Evolutionary conservation across 2,888 invertebrate genomes (phyloP).

Genomic region (Phyllotreta striolata): DNA sequence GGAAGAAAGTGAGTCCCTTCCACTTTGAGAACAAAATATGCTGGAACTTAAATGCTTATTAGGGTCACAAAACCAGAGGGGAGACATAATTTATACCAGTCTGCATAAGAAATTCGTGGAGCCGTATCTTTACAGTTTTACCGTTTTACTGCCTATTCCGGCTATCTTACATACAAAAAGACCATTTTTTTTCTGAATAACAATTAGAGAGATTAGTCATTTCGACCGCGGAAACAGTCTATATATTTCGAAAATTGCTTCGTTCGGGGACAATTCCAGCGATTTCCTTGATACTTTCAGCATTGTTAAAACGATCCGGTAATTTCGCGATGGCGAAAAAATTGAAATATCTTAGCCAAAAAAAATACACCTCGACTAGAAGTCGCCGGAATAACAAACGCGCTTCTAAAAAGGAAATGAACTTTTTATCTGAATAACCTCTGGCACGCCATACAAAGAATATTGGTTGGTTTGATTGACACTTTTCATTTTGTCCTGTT

Average conservation of each 20-base stretch:
- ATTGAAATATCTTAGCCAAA: no score
- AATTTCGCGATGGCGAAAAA: no score
- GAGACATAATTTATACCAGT: conserved; percentile 40
- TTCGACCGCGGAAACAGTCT: conserved; percentile 7
- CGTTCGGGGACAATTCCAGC: conserved; percentile 6
- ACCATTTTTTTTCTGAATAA: conserved; percentile 34
- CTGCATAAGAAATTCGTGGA: conserved; percentile 38
- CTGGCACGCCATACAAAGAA: conserved; percentile 51
- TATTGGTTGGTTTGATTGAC: conserved; percentile 51
- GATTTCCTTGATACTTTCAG: no score
- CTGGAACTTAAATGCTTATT: conserved; percentile 42
- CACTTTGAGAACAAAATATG: conserved; percentile 38
- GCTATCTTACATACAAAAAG: conserved; percentile 34
- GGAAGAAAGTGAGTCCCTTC: conserved; percentile 35
- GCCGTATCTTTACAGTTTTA: conserved; percentile 38
- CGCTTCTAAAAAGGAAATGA: conserved; percentile 58
- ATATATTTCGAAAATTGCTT: conserved; percentile 16
- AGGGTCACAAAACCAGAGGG: conserved; percentile 41
- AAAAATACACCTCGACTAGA: conserved; percentile 39
- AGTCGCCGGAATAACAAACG: conserved; percentile 48
- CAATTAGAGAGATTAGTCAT: conserved; percentile 33
- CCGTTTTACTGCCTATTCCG: conserved; percentile 34
- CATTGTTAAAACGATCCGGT: no score
- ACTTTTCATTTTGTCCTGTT: conserved; percentile 55
- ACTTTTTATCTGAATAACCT: conserved; percentile 58